These are phyloP conservation scores for Leuctra nigra DNA, from an alignment of 2,888 invertebrate species.

Conservation along the genomic window DNA sequence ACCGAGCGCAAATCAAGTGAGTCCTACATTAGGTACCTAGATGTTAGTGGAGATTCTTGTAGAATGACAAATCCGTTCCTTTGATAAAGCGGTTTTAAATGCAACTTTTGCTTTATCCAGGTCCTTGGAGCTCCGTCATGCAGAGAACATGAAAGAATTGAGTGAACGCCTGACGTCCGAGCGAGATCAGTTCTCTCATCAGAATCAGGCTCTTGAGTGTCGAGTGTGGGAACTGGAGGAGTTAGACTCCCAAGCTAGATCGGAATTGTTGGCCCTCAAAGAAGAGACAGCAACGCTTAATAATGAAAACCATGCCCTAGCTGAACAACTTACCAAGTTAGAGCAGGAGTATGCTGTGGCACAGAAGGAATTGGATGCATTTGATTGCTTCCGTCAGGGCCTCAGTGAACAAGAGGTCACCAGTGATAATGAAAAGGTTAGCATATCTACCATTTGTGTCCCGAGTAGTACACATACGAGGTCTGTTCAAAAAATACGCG, in stretches of 20 bases:
- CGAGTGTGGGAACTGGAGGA: conserved; percentile 58
- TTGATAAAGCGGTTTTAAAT: too few species aligned
- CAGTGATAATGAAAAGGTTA: conserved; percentile 2
- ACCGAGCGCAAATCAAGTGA: conserved; percentile 56
- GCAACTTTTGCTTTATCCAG: conserved; percentile 38
- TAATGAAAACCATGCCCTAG: conserved; percentile 53
- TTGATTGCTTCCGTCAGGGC: conserved; percentile 36
- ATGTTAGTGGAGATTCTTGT: too few species aligned
- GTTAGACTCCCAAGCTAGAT: conserved; percentile 59
- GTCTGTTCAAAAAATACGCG: too few species aligned
- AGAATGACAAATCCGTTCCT: too few species aligned
- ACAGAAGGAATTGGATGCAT: conserved; percentile 43
- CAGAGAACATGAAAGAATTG: conserved; percentile 64
- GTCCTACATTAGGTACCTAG: too few species aligned
- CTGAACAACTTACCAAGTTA: conserved; percentile 54
- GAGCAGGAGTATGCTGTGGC: conserved; percentile 46
- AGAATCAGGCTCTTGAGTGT: conserved; percentile 50
- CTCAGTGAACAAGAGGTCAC: conserved; percentile 21
- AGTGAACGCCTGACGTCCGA: conserved; percentile 64
- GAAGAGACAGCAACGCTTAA: conserved; percentile 59
- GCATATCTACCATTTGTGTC: too few species aligned
- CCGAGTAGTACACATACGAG: too few species aligned
- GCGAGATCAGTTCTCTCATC: conserved; percentile 61
- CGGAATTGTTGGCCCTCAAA: conserved; percentile 53
- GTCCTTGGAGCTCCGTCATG: conserved; percentile 65